Conservation (phyloP, 2,888 invertebrate species). For the Spodoptera exigua region DNA sequence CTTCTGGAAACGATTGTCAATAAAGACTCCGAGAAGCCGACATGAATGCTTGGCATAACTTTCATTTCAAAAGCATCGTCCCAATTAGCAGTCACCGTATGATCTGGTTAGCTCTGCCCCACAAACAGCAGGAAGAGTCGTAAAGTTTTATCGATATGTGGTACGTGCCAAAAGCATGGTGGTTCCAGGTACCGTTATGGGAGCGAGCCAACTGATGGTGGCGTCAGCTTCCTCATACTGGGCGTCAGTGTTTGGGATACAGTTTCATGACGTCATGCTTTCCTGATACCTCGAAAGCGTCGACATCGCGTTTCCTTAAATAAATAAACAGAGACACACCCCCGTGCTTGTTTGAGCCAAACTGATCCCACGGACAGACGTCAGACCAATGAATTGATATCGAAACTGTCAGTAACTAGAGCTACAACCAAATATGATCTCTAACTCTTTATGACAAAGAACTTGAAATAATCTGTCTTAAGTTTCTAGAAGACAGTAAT, state of each 20-base stretch:
- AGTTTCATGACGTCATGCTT: slow-evolving; percentile 25
- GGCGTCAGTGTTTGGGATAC: slow-evolving; percentile 19
- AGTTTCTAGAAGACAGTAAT: too few species aligned
- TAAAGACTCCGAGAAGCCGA: background rate
- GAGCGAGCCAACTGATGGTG: slow-evolving; percentile 49
- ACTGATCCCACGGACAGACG: too few species aligned
- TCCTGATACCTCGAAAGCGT: background rate
- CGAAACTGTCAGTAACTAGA: background rate
- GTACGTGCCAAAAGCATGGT: slow-evolving; percentile 63
- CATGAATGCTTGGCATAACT: slow-evolving; percentile 41
- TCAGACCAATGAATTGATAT: background rate
- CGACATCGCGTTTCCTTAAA: background rate
- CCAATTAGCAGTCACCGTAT: slow-evolving; percentile 51
- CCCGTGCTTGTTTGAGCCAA: too few species aligned
- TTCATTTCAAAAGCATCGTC: slow-evolving; percentile 55
- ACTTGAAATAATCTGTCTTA: too few species aligned
- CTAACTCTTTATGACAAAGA: too few species aligned
- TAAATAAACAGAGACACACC: too few species aligned
- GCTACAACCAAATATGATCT: too few species aligned
- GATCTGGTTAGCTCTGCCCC: slow-evolving; percentile 66
- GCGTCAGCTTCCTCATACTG: slow-evolving; percentile 55
- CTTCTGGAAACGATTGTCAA: background rate
- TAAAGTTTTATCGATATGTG: slow-evolving; percentile 77
- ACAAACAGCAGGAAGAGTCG: slow-evolving; percentile 74
- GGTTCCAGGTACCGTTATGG: slow-evolving; percentile 56